phyloP scores from a whole-genome alignment of 2,113 vertebrate species.

The Gnathonemus echidnorhynchus region DNA sequence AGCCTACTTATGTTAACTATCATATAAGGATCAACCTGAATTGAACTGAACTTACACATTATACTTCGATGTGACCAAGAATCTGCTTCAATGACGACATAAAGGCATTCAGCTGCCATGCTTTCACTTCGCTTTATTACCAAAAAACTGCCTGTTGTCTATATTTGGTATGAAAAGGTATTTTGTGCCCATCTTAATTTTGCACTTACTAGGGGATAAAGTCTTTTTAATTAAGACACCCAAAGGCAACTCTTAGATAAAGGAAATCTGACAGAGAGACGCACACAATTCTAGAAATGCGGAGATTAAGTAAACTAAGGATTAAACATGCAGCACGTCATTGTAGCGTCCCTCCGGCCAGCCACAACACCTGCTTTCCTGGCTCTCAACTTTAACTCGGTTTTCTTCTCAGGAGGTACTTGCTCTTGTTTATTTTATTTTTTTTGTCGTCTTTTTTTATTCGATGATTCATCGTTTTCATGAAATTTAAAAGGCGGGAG shows the following conservation, averaged over 20 bases:
- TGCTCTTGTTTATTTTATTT: conserved; percentile 14
- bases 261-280: conserved; percentile 24
- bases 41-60: not conserved
- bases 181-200: not conserved
- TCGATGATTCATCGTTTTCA: conserved; percentile 32
- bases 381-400: conserved; percentile 12
- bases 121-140: not conserved
- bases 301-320: not conserved
- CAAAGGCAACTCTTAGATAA: not conserved
- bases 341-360: not conserved
- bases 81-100: not conserved
- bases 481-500: conserved; percentile 33
- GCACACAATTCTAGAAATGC: conserved; percentile 21
- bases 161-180: not conserved
- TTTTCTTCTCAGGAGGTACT: conserved; percentile 23
- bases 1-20: not conserved
- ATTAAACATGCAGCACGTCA: not conserved
- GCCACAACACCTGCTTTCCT: conserved; percentile 15
- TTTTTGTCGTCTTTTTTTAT: conserved; percentile 6
- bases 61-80: not conserved
- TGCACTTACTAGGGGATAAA: not conserved
- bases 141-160: not conserved
- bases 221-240: not conserved
- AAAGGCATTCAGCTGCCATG: not conserved
- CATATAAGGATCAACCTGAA: not conserved